Conservation (phyloP, 2,797 vertebrate genomes). For the Perodicticus potto region DNA sequence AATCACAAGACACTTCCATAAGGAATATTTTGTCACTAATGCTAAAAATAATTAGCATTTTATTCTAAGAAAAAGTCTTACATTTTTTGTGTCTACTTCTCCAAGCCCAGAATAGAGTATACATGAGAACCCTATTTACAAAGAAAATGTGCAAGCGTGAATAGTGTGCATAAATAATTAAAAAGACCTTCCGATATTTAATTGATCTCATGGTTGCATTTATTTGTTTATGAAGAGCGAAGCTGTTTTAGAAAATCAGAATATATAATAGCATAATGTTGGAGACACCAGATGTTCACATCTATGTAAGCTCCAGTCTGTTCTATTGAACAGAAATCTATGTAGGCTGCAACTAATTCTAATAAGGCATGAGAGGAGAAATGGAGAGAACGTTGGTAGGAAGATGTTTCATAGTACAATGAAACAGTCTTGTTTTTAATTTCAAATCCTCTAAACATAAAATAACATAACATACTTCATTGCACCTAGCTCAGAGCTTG, state of each 20-base stretch:
- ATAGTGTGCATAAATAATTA: conserved; percentile 54
- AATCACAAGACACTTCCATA: background rate
- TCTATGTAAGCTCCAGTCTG: background rate
- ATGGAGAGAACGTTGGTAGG: background rate
- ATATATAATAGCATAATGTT: background rate
- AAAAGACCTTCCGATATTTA: background rate
- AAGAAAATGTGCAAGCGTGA: background rate
- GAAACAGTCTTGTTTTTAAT: background rate
- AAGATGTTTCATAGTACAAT: background rate
- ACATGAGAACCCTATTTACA: background rate
- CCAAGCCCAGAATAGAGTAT: background rate
- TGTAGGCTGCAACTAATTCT: conserved; percentile 10
- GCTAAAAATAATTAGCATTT: background rate
- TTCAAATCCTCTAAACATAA: background rate
- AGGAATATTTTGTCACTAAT: background rate
- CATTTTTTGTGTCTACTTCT: background rate
- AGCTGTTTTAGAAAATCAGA: background rate
- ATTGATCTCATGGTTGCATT: background rate
- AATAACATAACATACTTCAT: background rate
- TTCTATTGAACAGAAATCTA: conserved; percentile 31
- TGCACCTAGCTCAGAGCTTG: background rate
- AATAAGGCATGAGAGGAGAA: background rate
- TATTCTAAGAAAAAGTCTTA: background rate
- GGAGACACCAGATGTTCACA: conserved; percentile 21
- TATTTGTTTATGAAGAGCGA: background rate